Percentiles rank a stretch among this genome's conserved stretches.
These are phyloP conservation scores for Hippocampus abdominalis DNA, from an alignment of 2,113 vertebrate genomes.

Conservation along the genomic window DNA sequence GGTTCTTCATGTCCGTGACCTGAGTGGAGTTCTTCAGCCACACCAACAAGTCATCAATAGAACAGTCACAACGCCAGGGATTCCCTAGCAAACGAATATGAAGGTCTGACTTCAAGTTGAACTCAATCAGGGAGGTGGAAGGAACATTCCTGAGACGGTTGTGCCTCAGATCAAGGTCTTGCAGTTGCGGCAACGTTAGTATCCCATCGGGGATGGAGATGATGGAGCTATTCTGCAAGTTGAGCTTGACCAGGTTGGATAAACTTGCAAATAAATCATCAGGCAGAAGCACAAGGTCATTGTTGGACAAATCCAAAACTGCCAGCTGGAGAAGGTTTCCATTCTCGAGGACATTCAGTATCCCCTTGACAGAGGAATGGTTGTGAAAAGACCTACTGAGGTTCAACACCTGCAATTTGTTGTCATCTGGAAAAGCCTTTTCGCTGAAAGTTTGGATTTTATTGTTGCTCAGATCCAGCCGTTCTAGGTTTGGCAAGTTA, in stretches of 20 bases:
- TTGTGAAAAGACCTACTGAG: slow-evolving; percentile 62
- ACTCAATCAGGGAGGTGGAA: slow-evolving; percentile 66
- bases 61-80: slow-evolving; percentile 86
- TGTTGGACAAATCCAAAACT: slow-evolving; percentile 80
- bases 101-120: slow-evolving; percentile 64
- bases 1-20: slow-evolving; percentile 67
- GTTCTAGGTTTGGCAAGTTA: slow-evolving; percentile 76
- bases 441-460: slow-evolving; percentile 69
- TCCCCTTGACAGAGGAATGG: slow-evolving; percentile 37
- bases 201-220: slow-evolving; percentile 72
- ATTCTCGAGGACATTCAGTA: slow-evolving; percentile 59
- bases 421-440: slow-evolving; percentile 69
- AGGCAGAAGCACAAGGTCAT: slow-evolving; percentile 77
- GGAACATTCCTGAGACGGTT: slow-evolving; percentile 76
- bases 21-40: slow-evolving; percentile 82
- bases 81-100: slow-evolving; percentile 74
- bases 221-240: slow-evolving; percentile 85
- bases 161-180: slow-evolving; percentile 81
- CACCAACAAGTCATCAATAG: slow-evolving; percentile 72
- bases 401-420: slow-evolving; percentile 73
- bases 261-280: slow-evolving; percentile 64
- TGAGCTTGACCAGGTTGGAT: slow-evolving; percentile 71
- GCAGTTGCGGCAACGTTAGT: slow-evolving; percentile 71
- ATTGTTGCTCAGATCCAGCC: slow-evolving; percentile 88
- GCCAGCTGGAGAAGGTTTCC: slow-evolving; percentile 67